phyloP scores from a whole-genome alignment of 2,888 invertebrate species.

The Sicus ferrugineus region DNA sequence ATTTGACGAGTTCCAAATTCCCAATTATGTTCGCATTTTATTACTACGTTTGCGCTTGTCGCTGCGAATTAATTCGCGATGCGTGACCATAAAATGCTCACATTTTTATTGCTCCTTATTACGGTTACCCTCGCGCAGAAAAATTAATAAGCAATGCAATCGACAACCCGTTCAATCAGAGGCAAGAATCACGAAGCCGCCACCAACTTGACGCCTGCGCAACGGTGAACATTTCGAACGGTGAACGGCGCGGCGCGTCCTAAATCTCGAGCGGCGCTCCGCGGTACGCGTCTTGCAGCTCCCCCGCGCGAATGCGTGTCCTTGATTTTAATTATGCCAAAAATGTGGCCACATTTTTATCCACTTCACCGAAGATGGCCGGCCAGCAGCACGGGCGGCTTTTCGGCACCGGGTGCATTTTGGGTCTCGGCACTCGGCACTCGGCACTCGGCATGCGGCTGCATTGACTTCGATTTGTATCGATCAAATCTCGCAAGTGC shows the following conservation, averaged over 20 bases:
- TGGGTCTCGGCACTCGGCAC: not conserved
- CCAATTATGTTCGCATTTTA: no score
- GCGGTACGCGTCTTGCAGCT: not conserved
- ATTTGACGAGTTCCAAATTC: no score
- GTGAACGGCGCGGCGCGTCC: not conserved
- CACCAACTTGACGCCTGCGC: not conserved
- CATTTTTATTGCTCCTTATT: no score
- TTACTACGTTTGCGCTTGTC: no score
- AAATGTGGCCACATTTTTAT: slow-evolving; percentile 22
- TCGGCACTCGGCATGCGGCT: not conserved
- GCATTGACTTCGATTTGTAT: slow-evolving; percentile 13
- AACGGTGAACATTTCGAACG: not conserved
- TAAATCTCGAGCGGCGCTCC: not conserved
- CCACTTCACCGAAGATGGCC: slow-evolving; percentile 26
- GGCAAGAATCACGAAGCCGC: no score
- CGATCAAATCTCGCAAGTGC: slow-evolving; percentile 21
- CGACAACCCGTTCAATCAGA: no score
- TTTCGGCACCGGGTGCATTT: not conserved
- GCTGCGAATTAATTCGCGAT: no score
- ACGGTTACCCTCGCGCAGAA: no score
- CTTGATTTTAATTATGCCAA: slow-evolving; percentile 27
- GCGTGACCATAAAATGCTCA: no score
- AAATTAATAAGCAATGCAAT: no score
- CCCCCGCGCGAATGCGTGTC: slow-evolving; percentile 7
- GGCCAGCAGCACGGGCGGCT: not conserved